Evolutionary conservation across 2,888 invertebrate genomes (phyloP).

Genomic region (Eucera pruinosa): DNA sequence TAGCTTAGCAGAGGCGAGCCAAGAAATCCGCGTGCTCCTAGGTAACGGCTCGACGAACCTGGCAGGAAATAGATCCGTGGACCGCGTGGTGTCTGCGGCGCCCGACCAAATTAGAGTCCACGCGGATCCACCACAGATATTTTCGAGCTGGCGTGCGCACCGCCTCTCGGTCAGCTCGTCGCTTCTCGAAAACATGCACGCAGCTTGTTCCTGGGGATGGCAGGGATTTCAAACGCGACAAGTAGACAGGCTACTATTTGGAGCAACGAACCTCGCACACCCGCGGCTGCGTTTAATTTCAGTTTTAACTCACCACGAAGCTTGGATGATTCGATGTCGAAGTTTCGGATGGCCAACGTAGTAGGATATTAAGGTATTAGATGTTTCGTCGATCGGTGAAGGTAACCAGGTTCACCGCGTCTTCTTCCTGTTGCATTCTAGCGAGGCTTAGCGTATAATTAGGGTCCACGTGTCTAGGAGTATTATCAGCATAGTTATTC

Average conservation of each 20-base stretch:
- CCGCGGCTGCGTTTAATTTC: constrained; percentile 24
- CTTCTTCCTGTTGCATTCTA: not conserved
- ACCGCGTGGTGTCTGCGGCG: constrained; percentile 83
- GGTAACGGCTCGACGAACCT: constrained; percentile 64
- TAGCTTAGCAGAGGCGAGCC: constrained; percentile 50
- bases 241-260: constrained; percentile 45
- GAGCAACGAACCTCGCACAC: constrained; percentile 48
- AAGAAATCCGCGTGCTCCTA: constrained; percentile 69
- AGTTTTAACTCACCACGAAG: constrained; percentile 22
- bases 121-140: constrained; percentile 75
- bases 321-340: not conserved
- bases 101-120: constrained; percentile 82
- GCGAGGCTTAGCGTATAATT: constrained; percentile 16
- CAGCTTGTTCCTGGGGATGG: constrained; percentile 18
- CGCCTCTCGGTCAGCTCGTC: constrained; percentile 54
- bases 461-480: constrained; percentile 51
- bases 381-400: constrained; percentile 10
- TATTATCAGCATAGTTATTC: constrained; percentile 11
- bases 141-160: constrained; percentile 47
- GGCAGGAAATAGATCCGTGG: constrained; percentile 78
- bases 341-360: too few species aligned
- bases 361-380: constrained; percentile 4
- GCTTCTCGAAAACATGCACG: constrained; percentile 29
- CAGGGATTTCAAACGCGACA: constrained; percentile 50
- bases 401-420: not conserved